These are phyloP conservation scores for Chymomyza costata DNA, from an alignment of 1,140 invertebrate species.

Conservation along the genomic window DNA sequence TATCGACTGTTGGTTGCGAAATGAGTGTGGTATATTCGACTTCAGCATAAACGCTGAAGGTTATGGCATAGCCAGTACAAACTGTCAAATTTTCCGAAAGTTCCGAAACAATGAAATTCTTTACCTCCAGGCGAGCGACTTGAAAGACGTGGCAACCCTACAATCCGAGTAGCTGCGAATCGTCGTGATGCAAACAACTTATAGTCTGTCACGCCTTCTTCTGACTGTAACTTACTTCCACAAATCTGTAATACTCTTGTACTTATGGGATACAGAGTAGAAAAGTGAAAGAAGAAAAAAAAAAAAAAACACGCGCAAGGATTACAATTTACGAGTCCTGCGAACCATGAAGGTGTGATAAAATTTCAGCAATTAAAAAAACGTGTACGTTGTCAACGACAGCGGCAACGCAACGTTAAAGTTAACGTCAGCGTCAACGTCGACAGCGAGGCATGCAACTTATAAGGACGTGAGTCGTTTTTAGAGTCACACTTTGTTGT, in stretches of 20 bases:
- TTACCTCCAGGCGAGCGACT: no score
- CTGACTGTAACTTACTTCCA: no score
- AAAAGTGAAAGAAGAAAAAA: background rate
- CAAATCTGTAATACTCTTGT: background rate
- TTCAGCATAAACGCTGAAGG: no score
- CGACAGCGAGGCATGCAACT: conserved; percentile 56
- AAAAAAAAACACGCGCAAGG: conserved; percentile 48
- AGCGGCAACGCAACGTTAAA: conserved; percentile 23
- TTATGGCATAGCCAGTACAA: no score
- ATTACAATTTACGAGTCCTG: conserved; percentile 73
- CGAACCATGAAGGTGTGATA: conserved; percentile 72
- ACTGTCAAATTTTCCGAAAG: no score
- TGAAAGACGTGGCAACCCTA: no score
- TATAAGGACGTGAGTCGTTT: conserved; percentile 33
- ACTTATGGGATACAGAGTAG: conserved; percentile 10
- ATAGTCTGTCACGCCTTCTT: no score
- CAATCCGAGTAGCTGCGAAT: no score
- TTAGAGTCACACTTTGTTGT: conserved; percentile 1
- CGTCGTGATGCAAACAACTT: no score
- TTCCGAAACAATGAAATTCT: no score
- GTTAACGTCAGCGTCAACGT: conserved; percentile 30
- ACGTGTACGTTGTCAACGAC: conserved; percentile 69
- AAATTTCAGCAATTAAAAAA: conserved; percentile 74
- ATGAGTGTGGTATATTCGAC: no score
- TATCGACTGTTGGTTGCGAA: no score